Evolutionary conservation across 2,888 invertebrate genomes (phyloP).

Genomic region (Limnephilus rhombicus): DNA sequence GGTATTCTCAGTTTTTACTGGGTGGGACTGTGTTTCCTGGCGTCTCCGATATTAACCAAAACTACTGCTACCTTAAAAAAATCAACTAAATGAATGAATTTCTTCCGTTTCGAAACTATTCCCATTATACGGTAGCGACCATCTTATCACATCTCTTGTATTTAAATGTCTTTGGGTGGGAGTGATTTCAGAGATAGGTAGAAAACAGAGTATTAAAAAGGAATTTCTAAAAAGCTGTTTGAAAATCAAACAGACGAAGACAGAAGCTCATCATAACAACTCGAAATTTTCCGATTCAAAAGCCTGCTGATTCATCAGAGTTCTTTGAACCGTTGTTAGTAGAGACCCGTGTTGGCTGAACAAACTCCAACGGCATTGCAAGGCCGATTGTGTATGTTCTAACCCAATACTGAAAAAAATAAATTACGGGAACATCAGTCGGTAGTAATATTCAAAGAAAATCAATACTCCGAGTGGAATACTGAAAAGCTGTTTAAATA

Average conservation of each 20-base stretch:
- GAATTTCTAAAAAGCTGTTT: background rate
- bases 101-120: no score
- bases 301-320: background rate
- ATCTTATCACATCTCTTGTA: no score
- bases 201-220: background rate
- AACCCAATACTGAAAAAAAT: background rate
- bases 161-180: background rate
- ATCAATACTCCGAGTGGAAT: slow-evolving; percentile 11
- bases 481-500: slow-evolving; percentile 39
- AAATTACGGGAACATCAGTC: background rate
- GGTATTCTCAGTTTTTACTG: no score
- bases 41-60: no score
- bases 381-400: slow-evolving; percentile 28
- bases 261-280: background rate
- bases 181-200: background rate
- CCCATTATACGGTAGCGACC: no score
- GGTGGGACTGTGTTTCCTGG: no score
- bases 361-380: slow-evolving; percentile 32
- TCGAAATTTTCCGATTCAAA: background rate
- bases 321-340: slow-evolving; percentile 7
- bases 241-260: background rate
- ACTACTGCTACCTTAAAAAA: no score
- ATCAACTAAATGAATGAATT: no score
- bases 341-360: background rate
- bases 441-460: slow-evolving; percentile 19